Percentiles rank a stretch among this genome's conserved stretches.
Evolutionary conservation across 2,888 invertebrate species (phyloP).

Genomic region (Biston betularia): DNA sequence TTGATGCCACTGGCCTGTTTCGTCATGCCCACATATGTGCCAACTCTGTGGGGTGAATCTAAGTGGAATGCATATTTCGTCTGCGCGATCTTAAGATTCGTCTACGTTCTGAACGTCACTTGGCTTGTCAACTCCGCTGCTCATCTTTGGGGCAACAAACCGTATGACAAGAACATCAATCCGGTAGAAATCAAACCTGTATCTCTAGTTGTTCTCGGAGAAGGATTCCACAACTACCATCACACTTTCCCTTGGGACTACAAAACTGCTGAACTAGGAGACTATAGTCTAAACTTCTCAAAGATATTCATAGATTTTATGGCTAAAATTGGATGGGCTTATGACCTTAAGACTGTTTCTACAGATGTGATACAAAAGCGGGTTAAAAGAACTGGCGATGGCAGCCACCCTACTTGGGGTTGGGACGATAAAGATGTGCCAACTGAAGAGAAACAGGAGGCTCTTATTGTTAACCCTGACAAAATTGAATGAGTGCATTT

Average conservation of each 20-base stretch:
- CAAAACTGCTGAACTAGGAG: constrained; percentile 92
- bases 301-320: constrained; percentile 92
- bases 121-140: constrained; percentile 97
- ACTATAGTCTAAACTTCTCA: constrained; percentile 89
- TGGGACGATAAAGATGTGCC: constrained; percentile 87
- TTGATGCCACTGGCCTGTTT: constrained; percentile 92
- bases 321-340: constrained; percentile 94
- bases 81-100: constrained; percentile 91
- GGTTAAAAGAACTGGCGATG: constrained; percentile 91
- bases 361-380: constrained; percentile 89
- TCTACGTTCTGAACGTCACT: constrained; percentile 92
- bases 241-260: constrained; percentile 95
- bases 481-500: constrained; percentile 55
- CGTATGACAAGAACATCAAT: constrained; percentile 91
- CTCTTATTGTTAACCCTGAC: constrained; percentile 56
- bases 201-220: constrained; percentile 88
- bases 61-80: constrained; percentile 88
- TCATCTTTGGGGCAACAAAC: constrained; percentile 91
- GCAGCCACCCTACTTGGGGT: constrained; percentile 91
- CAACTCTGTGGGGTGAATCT: constrained; percentile 92
- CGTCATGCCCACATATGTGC: constrained; percentile 90
- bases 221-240: constrained; percentile 96
- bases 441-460: constrained; percentile 54
- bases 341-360: constrained; percentile 93
- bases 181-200: constrained; percentile 90